Base-by-base conservation (phyloP, 2,797 vertebrate genomes). In the Apodemus agrarius region DNA sequence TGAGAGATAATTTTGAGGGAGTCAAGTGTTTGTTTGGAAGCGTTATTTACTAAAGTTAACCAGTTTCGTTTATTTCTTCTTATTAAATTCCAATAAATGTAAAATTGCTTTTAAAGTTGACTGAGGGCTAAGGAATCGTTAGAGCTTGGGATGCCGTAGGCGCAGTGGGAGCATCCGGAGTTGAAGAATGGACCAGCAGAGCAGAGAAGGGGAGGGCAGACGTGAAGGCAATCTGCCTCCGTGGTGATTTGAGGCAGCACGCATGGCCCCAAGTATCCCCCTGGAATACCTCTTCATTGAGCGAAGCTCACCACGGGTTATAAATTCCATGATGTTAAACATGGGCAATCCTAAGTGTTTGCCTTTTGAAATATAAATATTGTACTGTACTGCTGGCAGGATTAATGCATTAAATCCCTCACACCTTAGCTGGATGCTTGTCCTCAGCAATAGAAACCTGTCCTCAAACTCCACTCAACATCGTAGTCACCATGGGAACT, bases 321-420 rank as follows among this genome's bases (percentile, higher is more conserved):
- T 40, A 85, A 93, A 89, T 92, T 86, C 93, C 83, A 86, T 82
- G 86, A 76, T 79, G 54, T 54, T 95, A 96, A 93, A 80, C 43
- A 90, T 13, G 69, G 86, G 75, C 94, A 89, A 90, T 91, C 93
- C 31, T 34, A 52, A 90, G 17, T 81, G 80, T 95, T 95, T 92
- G 79, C 80, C 52, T 97, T 96, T 90, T 93, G 52, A 95, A 97
- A 95, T 93, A 91, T 90, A 94, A 97, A 93, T 76, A 81, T 49
- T 89, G 6, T 87, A 78, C 65, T 90, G 14, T 89, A 82, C 83
- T 95, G 31, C 87, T 96, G 76, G 81, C 74, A 97, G 57, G 59
- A 96, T 67, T 86, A 75, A 87, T 40, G 89, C 43, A 40, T 89
- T 93, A 93, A 97, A 82, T 87, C 37, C 59, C 52, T 95, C 52